Evolutionary conservation across 2,797 vertebrate species (phyloP).

Genomic region (Sebastes diaconus): DNA sequence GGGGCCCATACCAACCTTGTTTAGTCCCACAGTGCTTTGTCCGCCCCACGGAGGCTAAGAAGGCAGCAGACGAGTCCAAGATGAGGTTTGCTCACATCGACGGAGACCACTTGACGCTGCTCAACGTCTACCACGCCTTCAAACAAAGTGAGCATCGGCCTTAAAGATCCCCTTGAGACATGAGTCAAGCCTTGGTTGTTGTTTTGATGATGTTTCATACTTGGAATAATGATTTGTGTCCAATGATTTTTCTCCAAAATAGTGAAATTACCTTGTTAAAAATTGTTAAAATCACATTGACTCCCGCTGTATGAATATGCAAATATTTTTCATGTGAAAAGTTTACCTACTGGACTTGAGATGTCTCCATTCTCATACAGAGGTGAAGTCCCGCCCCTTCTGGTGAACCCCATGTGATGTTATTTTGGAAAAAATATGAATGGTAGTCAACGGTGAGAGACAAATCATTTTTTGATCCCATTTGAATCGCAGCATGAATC

Average conservation of each 20-base stretch:
- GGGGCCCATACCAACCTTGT: constrained; percentile 99
- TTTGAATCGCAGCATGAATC: not conserved
- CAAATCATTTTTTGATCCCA: not conserved
- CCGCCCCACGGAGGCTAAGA: constrained; percentile 99
- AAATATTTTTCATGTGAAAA: not conserved
- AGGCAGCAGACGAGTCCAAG: constrained; percentile 99
- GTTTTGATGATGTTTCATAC: not conserved
- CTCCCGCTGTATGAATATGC: not conserved
- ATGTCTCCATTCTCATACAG: not conserved
- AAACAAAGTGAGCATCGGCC: constrained; percentile 94
- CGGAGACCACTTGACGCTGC: constrained; percentile 99
- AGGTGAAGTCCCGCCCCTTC: not conserved
- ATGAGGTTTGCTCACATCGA: constrained; percentile 99
- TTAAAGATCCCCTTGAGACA: not conserved
- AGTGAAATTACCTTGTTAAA: no score
- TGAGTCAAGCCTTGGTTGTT: not conserved
- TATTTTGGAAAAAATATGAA: not conserved
- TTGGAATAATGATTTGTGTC: not conserved
- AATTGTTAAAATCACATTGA: not conserved
- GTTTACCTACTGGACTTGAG: not conserved
- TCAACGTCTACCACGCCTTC: constrained; percentile 99
- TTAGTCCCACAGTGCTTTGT: constrained; percentile 99
- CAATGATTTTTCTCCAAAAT: not conserved
- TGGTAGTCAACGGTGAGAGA: not conserved
- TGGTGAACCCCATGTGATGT: not conserved